Base-by-base conservation (phyloP, 23 tunicate genomes). In the Botrylloides violaceus region DNA sequence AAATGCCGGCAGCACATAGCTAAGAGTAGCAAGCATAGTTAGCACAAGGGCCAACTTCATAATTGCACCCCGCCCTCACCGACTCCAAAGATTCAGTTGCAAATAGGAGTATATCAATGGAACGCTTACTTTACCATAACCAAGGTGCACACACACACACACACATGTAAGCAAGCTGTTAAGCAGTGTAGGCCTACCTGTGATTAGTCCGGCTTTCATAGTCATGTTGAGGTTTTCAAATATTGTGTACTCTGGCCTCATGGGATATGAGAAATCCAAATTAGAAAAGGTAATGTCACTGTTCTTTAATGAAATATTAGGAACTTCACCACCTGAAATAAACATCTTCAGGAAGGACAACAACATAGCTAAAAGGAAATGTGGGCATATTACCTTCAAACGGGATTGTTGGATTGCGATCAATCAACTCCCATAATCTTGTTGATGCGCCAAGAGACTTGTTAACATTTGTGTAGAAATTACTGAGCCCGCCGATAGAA, bases 391-490 rank as follows among this genome's bases (percentile, higher is more conserved):
- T 43, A 71, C 90, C 90, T 21, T 50, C 29, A 9, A 76, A 36
- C 9, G 90, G 82, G 25, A 83, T 83, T 0, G 3, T 31, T 4
- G 90, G 82, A 27, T 1, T 39, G 15, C 78, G 32, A 37, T 83
- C 90, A 27, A 62, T 64, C 6, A 83, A 37, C 34, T 83, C 66
- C 82, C 82, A 83, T 36, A 83, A 48, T 22, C 90, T 58, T 19
- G 66, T 56, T 24, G 83, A 78, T 5, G 90, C 90, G 3, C 90
- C 90, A 21, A 83, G 36, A 0, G 90, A 77, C 62, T 83, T 83
- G 29, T 77, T 83, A 18, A 83, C 47, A 24, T 75, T 36, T 1
- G 90, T 25, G 33, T 76, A 83, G 61, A 83, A 83, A 30, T 49
- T 71, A 65, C 90, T 83, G 34, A 83, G 31, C 2, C 90, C 82